phyloP scores from a whole-genome alignment of 2,888 invertebrate genomes.

The Chrysina gloriosa region DNA sequence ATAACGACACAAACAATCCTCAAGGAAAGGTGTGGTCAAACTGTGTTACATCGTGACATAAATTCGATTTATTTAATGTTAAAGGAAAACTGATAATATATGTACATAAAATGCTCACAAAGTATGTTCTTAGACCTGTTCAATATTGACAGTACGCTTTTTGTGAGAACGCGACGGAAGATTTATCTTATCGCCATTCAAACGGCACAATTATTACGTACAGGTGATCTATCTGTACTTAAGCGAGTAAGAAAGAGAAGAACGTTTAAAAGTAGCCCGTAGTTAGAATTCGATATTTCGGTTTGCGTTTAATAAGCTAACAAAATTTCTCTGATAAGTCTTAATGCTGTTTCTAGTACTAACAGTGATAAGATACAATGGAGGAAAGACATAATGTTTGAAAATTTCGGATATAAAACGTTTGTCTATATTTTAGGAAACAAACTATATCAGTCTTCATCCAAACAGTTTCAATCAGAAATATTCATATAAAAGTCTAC shows the following conservation, averaged over 20 bases:
- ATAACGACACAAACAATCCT: constrained; percentile 21
- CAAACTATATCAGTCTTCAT: no score
- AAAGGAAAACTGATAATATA: constrained; percentile 45
- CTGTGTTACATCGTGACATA: constrained; percentile 47
- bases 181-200: constrained; percentile 38
- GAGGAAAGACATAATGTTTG: not conserved
- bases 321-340: constrained; percentile 9
- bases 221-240: constrained; percentile 31
- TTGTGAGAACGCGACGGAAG: constrained; percentile 37
- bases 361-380: constrained; percentile 5
- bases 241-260: not conserved
- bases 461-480: no score
- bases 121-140: constrained; percentile 50
- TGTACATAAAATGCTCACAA: constrained; percentile 38
- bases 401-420: no score
- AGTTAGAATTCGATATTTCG: not conserved
- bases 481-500: no score
- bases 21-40: constrained; percentile 50
- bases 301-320: constrained; percentile 11
- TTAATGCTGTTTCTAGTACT: constrained; percentile 6
- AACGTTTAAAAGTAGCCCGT: not conserved
- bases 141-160: constrained; percentile 48
- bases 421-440: no score
- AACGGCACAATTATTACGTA: constrained; percentile 27
- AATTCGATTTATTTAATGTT: constrained; percentile 45